These are phyloP conservation scores for Furcula furcula DNA, from an alignment of 2,888 invertebrate species.

Conservation along the genomic window DNA sequence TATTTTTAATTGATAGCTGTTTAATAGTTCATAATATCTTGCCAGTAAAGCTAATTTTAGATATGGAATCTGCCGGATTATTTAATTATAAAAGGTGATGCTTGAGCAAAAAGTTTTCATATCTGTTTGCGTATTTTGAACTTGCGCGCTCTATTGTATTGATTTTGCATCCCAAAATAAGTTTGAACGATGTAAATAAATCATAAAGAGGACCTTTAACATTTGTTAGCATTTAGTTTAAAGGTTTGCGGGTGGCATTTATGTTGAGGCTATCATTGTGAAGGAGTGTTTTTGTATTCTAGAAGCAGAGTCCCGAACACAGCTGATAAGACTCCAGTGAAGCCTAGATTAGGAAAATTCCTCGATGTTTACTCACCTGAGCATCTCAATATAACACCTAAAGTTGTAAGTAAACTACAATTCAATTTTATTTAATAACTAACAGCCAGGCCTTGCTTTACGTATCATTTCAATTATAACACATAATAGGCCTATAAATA, in stretches of 20 bases:
- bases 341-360: conserved; percentile 66
- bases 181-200: conserved; percentile 78
- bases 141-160: conserved; percentile 76
- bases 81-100: conserved; percentile 50
- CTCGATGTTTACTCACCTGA: conserved; percentile 73
- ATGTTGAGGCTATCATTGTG: conserved; percentile 17
- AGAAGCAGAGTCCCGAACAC: conserved; percentile 44
- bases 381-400: conserved; percentile 73
- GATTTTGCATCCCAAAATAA: conserved; percentile 78
- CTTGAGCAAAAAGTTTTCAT: conserved; percentile 15
- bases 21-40: too few relatives aligned
- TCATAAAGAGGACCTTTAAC: conserved; percentile 59
- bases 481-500: too few relatives aligned
- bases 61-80: conserved; percentile 47
- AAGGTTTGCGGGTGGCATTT: conserved; percentile 8
- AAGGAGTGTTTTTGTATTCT: conserved; percentile 31
- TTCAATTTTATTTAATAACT: too few relatives aligned
- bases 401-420: conserved; percentile 56
- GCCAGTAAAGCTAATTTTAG: too few relatives aligned
- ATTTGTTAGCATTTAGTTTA: conserved; percentile 41
- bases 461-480: too few relatives aligned
- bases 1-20: conserved; percentile 4
- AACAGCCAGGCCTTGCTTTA: too few relatives aligned
- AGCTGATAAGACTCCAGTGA: conserved; percentile 56
- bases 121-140: conserved; percentile 49